Evolutionary conservation across 2,888 invertebrate species (phyloP).

Genomic region (Bombylius major): DNA sequence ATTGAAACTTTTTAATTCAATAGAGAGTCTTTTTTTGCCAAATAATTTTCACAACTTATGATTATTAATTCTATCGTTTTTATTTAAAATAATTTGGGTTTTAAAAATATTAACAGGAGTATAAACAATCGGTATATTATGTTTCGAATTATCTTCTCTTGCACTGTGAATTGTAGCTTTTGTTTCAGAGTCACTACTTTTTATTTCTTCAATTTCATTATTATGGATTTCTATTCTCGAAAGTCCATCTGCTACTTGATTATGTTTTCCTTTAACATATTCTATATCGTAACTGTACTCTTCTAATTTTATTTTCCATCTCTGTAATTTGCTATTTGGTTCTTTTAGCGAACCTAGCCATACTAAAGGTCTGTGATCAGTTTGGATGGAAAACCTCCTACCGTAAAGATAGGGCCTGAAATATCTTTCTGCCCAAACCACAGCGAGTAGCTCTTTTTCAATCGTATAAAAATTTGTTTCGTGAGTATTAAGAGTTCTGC

Average conservation of each 20-base stretch:
- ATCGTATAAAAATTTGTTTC: constrained; percentile 8
- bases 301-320: constrained; percentile 21
- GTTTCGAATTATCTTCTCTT: too few relatives aligned
- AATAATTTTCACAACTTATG: too few relatives aligned
- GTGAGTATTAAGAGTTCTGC: constrained; percentile 12
- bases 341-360: constrained; percentile 30
- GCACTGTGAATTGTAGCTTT: too few relatives aligned
- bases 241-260: constrained; percentile 4
- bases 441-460: constrained; percentile 7
- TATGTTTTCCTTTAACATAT: constrained; percentile 13
- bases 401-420: constrained; percentile 11
- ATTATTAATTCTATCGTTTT: too few relatives aligned
- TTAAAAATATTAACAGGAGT: too few relatives aligned
- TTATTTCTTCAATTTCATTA: too few relatives aligned
- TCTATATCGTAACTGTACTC: neutral
- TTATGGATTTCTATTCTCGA: constrained; percentile 3
- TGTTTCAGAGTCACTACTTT: too few relatives aligned
- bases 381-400: constrained; percentile 8
- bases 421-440: constrained; percentile 12
- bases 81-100: too few relatives aligned
- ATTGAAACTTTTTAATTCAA: too few relatives aligned
- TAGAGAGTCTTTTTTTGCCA: too few relatives aligned
- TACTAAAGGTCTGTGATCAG: constrained; percentile 12
- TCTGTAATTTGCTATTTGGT: constrained; percentile 24
- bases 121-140: too few relatives aligned